Conservation (phyloP, 1,140 invertebrate species). For the Lepidurus arcticus region DNA sequence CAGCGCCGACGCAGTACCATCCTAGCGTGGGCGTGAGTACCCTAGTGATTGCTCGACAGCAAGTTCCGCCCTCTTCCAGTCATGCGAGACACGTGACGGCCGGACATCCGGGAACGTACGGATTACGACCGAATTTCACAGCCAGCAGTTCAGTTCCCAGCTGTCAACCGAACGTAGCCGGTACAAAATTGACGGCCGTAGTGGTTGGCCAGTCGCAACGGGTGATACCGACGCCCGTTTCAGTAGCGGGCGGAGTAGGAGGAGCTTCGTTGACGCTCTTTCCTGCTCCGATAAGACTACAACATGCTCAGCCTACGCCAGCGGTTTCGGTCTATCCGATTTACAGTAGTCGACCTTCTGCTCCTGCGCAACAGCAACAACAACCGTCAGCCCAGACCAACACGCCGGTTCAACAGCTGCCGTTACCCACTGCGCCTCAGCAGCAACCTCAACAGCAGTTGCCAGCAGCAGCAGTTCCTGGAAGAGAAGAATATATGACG, state of each 20-base stretch:
- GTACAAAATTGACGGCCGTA: neutral
- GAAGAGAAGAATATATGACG: neutral
- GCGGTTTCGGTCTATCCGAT: conserved; percentile 31
- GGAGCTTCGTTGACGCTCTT: conserved; percentile 26
- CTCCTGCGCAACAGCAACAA: conserved; percentile 29
- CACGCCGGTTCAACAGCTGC: neutral
- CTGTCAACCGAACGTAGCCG: neutral
- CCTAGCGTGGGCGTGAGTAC: conserved; percentile 20
- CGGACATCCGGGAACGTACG: neutral
- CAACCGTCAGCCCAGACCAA: conserved; percentile 31
- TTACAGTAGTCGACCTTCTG: conserved; percentile 9
- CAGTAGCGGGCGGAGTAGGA: neutral
- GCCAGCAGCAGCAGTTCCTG: neutral
- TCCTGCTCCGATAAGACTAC: conserved; percentile 13
- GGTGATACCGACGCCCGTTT: neutral
- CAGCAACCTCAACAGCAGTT: neutral
- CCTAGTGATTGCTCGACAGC: conserved; percentile 10
- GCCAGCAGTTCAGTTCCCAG: neutral
- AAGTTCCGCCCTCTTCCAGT: neutral
- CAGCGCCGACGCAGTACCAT: neutral
- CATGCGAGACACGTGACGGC: neutral
- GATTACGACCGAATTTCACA: neutral
- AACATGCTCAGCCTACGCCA: neutral
- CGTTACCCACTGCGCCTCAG: neutral
- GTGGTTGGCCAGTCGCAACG: neutral